Percentiles rank a stretch among this genome's conserved stretches.
These are phyloP conservation scores for Lutjanus erythropterus DNA, from an alignment of 2,113 vertebrate genomes.

Conservation along the genomic window DNA sequence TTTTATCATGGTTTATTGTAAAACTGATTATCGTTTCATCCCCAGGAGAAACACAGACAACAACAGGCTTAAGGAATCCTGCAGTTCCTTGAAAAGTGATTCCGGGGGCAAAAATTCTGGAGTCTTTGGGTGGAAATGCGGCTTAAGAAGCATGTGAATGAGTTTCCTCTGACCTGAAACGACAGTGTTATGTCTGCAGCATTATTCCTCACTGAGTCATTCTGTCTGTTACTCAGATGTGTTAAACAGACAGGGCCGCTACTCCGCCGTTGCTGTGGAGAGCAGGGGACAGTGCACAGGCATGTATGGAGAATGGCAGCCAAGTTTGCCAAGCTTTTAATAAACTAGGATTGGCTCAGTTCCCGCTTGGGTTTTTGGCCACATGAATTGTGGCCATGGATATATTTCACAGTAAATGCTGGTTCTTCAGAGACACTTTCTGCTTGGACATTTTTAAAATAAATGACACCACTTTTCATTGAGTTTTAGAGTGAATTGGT, in stretches of 20 bases:
- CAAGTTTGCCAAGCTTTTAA: conserved; percentile 41
- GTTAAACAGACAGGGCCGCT: conserved; percentile 5
- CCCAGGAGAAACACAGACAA: too few species aligned
- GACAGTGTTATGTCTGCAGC: conserved; percentile 1
- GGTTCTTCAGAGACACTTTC: background rate
- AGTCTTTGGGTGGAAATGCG: too few species aligned
- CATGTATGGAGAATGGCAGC: conserved; percentile 34
- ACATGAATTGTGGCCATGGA: background rate
- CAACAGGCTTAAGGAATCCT: too few species aligned
- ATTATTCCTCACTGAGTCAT: background rate
- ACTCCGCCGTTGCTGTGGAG: conserved; percentile 40
- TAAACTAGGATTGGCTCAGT: conserved; percentile 22
- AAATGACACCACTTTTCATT: background rate
- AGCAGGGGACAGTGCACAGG: background rate
- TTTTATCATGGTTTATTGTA: too few species aligned
- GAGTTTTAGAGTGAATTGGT: conserved; percentile 4
- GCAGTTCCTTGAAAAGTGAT: too few species aligned
- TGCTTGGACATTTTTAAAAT: background rate
- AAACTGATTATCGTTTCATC: too few species aligned
- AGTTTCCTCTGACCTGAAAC: conserved; percentile 28
- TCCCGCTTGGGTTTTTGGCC: background rate
- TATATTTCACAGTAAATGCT: conserved; percentile 1
- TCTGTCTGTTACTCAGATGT: conserved; percentile 17
- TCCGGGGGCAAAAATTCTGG: too few species aligned
- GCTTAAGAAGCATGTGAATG: too few species aligned